Percentiles rank a stretch among this genome's conserved stretches.
phyloP scores from a whole-genome alignment of 2,888 invertebrate species.

The Epiperipatus broadwayi region DNA sequence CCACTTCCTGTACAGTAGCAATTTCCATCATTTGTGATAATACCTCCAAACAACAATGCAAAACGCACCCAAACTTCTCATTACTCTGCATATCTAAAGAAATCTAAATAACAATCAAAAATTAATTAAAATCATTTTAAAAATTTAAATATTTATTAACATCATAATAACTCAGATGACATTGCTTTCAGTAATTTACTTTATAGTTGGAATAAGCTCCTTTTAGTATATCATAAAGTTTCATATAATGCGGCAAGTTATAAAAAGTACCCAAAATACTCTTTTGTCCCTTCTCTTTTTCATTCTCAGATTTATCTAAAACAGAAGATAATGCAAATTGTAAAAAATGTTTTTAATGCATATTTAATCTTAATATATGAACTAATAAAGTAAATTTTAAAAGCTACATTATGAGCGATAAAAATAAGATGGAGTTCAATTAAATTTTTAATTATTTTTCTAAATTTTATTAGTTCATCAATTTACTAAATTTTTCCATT shows the following conservation, averaged over 20 bases:
- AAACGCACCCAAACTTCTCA: slow-evolving; percentile 54
- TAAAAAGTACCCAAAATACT: slow-evolving; percentile 25
- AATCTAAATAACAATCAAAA: slow-evolving; percentile 37
- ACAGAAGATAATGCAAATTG: no score
- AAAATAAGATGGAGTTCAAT: no score
- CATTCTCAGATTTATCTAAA: slow-evolving; percentile 25
- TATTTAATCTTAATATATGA: no score
- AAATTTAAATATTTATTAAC: slow-evolving; percentile 7
- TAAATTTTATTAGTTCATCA: no score
- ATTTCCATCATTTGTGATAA: slow-evolving; percentile 50
- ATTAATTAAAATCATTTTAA: slow-evolving; percentile 15
- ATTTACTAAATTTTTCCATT: no score
- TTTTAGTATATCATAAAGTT: slow-evolving; percentile 57
- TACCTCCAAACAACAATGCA: slow-evolving; percentile 41
- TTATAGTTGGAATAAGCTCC: slow-evolving; percentile 70
- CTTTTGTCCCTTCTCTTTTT: slow-evolving; percentile 20
- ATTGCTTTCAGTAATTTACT: slow-evolving; percentile 36
- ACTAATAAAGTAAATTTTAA: no score
- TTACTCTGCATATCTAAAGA: slow-evolving; percentile 52
- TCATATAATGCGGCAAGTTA: slow-evolving; percentile 55
- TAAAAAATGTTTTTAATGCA: no score
- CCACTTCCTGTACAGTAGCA: slow-evolving; percentile 46
- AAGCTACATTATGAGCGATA: no score
- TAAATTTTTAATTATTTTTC: no score
- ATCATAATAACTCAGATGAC: background rate